Conservation (phyloP, 1,140 invertebrate species). For the Cotesia typhae region DNA sequence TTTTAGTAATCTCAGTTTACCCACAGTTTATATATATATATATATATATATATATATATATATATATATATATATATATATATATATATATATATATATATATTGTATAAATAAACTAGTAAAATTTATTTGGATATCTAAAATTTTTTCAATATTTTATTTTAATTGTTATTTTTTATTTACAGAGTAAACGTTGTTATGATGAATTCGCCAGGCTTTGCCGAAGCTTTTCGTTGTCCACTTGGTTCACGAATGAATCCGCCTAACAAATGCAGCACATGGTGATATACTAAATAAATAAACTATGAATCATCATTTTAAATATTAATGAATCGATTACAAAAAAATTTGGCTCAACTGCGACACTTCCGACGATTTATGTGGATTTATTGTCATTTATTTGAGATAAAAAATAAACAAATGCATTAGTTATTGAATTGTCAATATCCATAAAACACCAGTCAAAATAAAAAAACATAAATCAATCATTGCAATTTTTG, state of each 20-base stretch:
- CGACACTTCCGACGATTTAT: neutral
- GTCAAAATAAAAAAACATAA: no score
- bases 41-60: no score
- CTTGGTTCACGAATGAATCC: slow-evolving; percentile 75
- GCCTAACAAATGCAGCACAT: slow-evolving; percentile 75
- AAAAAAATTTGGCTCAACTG: slow-evolving; percentile 17
- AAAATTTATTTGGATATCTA: no score
- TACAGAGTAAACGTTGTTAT: slow-evolving; percentile 68
- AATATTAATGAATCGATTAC: slow-evolving; percentile 4
- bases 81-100: no score
- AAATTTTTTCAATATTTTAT: neutral
- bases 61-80: no score
- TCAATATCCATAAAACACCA: no score
- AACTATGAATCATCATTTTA: slow-evolving; percentile 24
- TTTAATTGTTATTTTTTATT: slow-evolving; percentile 31
- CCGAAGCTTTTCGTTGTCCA: slow-evolving; percentile 75
- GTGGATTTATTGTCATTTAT: neutral
- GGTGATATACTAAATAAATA: slow-evolving; percentile 64
- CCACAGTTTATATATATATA: no score
- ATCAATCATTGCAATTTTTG: no score
- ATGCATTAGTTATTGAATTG: no score
- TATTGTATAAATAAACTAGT: no score
- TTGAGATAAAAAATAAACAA: neutral
- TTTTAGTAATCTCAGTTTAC: no score
- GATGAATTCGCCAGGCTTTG: slow-evolving; percentile 75